Base-by-base conservation (phyloP, 2,113 vertebrate genomes). In the Callocephalon fimbriatum region DNA sequence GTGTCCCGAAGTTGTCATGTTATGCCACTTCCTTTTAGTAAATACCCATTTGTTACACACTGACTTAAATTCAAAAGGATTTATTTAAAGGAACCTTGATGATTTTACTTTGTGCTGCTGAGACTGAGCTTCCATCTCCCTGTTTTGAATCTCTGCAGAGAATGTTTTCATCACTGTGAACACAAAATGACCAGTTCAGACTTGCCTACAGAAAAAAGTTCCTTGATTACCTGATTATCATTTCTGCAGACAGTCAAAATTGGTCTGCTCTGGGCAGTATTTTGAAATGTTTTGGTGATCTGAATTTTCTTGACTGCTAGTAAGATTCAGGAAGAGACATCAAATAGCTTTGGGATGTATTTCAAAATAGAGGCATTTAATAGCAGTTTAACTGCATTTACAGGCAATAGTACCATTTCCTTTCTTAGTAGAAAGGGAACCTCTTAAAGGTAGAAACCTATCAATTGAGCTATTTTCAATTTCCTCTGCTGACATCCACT, bases 401-500 rank as follows among this genome's bases (percentile, higher is more conserved):
- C 40, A 86, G 65, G 76, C 79, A 93, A 92, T 90, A 87, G 42
- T 19, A 79, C 32, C 29, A 75, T 90, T 95, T 91, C 35, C 29
- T 71, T 81, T 79, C 86, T 93, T 83, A 95, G 94, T 94, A 78
- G 53, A 58, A 65, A 85, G 73, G 15, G 66, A 95, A 74, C 12
- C 29, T 53, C 26, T 93, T 93, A 92, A 92, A 94, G 66, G n/a
- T 87, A 93, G 38, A 59, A 86, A 75, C 25, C 73, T 94, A 84
- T 86, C 29, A 93, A n/a, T 65, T 80, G 84, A 58, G 37, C 62
- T 88, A 19, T 94, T 95, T 94, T 97, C 77, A 96, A 37, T 91
- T 95, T 95, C n/a, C 48, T 94, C 61, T 7, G 10, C 53, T 95
- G 85, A 73, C 40, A 93, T 84, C 47, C 48, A 32, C 3, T 47